phyloP scores from a whole-genome alignment of 53 echinoderm and acorn worm genomes.

The Holothuria leucospilota region DNA sequence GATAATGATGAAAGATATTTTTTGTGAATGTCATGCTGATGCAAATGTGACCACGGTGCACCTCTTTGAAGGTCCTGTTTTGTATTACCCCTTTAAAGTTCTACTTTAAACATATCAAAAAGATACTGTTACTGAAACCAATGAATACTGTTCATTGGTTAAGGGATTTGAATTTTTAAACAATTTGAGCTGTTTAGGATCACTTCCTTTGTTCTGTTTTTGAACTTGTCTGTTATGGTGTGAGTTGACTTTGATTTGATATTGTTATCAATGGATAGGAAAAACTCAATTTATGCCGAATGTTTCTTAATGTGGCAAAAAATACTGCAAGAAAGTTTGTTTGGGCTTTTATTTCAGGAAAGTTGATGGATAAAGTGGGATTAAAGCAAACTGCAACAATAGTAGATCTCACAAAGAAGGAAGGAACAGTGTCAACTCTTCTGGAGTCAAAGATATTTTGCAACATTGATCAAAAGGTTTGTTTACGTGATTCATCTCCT shows the following conservation, averaged over 20 bases:
- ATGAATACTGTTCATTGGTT: too few relatives aligned
- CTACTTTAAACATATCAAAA: too few relatives aligned
- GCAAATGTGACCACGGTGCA: too few relatives aligned
- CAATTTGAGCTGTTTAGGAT: too few relatives aligned
- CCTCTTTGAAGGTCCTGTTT: too few relatives aligned
- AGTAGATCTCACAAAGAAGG: slow-evolving; percentile 87
- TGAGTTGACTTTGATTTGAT: not conserved
- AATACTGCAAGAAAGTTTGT: not conserved
- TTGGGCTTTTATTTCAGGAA: slow-evolving; percentile 50
- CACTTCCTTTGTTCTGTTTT: too few relatives aligned
- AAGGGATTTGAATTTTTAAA: too few relatives aligned
- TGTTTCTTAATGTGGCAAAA: not conserved
- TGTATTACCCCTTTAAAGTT: too few relatives aligned
- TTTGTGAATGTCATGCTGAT: too few relatives aligned
- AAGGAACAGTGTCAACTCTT: slow-evolving; percentile 82
- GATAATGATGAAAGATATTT: too few relatives aligned
- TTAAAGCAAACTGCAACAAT: slow-evolving; percentile 72
- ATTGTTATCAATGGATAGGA: slow-evolving; percentile 4
- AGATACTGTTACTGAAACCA: too few relatives aligned
- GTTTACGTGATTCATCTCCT: not conserved
- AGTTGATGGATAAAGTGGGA: slow-evolving; percentile 76
- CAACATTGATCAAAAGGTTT: slow-evolving; percentile 83
- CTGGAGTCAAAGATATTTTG: slow-evolving; percentile 92
- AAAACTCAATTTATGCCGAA: not conserved
- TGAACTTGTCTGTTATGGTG: too few relatives aligned